Conservation (phyloP, 2,888 invertebrate species). For the Drosophila meridionalis region DNA sequence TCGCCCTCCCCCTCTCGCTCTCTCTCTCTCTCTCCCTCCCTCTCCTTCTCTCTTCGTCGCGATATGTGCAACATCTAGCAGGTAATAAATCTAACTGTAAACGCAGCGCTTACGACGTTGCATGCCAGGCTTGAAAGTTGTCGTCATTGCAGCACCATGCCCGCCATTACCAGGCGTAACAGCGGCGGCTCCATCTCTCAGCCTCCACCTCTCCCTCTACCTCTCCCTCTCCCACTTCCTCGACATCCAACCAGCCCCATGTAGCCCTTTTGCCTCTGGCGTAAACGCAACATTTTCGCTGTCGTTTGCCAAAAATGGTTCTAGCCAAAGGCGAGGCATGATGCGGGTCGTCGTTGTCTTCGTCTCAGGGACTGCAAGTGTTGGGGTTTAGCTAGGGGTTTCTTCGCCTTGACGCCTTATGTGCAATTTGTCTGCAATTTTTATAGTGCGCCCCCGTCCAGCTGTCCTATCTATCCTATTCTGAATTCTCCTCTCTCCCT, state of each 20-base stretch:
- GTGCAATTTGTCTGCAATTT: conserved; percentile 79
- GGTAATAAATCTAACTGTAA: conserved; percentile 80
- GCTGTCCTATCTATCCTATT: background rate
- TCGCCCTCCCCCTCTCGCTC: too few species aligned
- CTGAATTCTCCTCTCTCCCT: background rate
- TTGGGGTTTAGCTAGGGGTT: conserved; percentile 3
- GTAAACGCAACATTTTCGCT: conserved; percentile 69
- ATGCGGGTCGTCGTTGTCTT: conserved; percentile 23
- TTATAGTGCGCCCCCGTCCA: conserved; percentile 47
- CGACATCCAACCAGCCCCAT: background rate
- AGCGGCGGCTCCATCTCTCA: conserved; percentile 28
- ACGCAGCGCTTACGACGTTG: conserved; percentile 76
- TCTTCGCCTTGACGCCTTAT: conserved; percentile 60
- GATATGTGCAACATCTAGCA: conserved; percentile 80
- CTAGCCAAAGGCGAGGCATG: conserved; percentile 47
- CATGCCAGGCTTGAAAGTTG: conserved; percentile 74
- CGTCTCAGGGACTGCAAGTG: conserved; percentile 1
- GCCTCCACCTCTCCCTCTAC: background rate
- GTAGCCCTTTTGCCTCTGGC: conserved; percentile 18
- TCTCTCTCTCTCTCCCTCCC: background rate
- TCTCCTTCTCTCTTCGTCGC: conserved; percentile 13
- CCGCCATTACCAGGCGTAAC: conserved; percentile 39
- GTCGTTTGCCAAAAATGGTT: conserved; percentile 74
- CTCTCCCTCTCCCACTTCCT: background rate
- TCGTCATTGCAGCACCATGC: conserved; percentile 66